phyloP scores from a whole-genome alignment of 2,888 invertebrate genomes.

The Geophilus truncorum region DNA sequence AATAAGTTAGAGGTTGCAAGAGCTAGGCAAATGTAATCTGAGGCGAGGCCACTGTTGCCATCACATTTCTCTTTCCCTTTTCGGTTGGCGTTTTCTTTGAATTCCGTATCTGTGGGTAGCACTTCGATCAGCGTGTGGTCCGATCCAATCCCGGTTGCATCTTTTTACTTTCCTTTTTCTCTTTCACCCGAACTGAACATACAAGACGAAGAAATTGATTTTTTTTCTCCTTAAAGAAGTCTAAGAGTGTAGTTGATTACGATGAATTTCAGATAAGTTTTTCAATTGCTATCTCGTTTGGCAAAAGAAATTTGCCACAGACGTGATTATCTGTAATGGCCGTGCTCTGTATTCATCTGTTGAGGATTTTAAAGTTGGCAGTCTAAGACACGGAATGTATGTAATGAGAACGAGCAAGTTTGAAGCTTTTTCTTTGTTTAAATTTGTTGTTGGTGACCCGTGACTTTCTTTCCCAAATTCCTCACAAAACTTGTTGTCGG shows the following conservation, averaged over 20 bases:
- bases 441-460: background rate
- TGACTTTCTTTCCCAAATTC: background rate
- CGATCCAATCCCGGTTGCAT: conserved; percentile 18
- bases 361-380: no score
- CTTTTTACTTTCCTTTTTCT: background rate
- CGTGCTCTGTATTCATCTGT: no score
- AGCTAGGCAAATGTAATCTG: background rate
- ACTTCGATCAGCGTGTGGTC: conserved; percentile 15
- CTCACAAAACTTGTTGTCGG: background rate
- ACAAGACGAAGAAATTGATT: background rate
- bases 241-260: background rate
- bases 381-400: no score
- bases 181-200: background rate
- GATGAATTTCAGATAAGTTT: background rate
- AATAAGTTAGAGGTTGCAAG: background rate
- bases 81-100: background rate
- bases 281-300: background rate
- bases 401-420: no score
- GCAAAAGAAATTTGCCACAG: background rate
- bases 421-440: background rate
- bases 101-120: background rate
- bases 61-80: background rate
- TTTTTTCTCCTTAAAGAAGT: background rate
- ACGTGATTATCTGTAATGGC: no score
- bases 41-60: background rate